Percentiles rank a stretch among this genome's conserved stretches.
Conservation (phyloP, 2,888 invertebrate genomes). For the Ptilodon capucinus region DNA sequence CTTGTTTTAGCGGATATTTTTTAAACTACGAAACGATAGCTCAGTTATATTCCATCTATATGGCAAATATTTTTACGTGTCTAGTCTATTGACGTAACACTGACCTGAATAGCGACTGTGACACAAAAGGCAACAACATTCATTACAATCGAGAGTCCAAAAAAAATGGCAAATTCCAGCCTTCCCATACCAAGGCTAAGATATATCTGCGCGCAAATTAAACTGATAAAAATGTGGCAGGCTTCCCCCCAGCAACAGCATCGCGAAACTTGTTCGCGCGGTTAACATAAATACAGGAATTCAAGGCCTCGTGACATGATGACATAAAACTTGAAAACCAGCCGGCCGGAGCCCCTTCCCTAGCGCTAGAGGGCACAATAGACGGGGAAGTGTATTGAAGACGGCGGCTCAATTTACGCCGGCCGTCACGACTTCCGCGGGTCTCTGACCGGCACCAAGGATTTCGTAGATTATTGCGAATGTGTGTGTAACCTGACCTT, state of each 20-base stretch:
- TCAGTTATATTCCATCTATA: too few species aligned
- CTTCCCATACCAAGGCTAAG: constrained; percentile 12
- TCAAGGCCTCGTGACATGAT: constrained; percentile 65
- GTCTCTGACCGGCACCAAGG: constrained; percentile 72
- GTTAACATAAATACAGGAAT: constrained; percentile 63
- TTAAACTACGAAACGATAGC: too few species aligned
- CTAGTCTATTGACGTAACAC: too few species aligned
- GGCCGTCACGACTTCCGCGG: constrained; percentile 68
- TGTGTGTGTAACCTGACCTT: constrained; percentile 68
- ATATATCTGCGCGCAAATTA: constrained; percentile 17
- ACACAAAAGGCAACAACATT: not conserved
- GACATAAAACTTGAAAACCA: constrained; percentile 64
- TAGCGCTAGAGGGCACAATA: constrained; percentile 8
- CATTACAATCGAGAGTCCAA: constrained; percentile 5
- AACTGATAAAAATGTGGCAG: constrained; percentile 23
- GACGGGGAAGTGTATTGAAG: constrained; percentile 25
- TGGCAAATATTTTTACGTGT: too few species aligned
- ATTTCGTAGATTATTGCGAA: constrained; percentile 61
- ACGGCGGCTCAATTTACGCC: constrained; percentile 48
- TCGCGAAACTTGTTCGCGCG: constrained; percentile 50
- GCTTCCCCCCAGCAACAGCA: constrained; percentile 40
- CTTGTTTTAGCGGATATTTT: too few species aligned
- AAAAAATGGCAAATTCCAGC: constrained; percentile 17
- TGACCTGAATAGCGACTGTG: not conserved
- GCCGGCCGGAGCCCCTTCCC: constrained; percentile 27